Conservation (phyloP, 2,113 vertebrate species). For the Petrocephalus zakoni region DNA sequence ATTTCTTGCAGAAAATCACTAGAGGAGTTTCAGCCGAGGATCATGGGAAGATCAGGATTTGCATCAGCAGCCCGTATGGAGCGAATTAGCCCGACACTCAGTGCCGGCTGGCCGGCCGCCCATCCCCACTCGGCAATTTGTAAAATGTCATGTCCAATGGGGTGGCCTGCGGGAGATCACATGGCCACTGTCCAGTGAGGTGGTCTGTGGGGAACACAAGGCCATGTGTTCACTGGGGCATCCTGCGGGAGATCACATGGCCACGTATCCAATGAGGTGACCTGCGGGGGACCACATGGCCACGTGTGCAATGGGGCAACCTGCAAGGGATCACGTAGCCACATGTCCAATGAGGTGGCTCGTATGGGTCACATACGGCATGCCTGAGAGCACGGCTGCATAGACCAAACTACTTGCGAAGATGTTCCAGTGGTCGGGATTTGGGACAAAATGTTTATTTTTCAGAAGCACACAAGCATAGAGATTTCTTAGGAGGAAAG, state of each 20-base stretch:
- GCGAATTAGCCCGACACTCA: constrained; percentile 33
- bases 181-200: background rate
- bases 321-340: background rate
- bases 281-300: background rate
- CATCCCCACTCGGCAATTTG: constrained; percentile 31
- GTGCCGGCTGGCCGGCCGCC: background rate
- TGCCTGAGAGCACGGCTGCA: background rate
- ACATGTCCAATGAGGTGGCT: background rate
- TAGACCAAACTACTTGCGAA: background rate
- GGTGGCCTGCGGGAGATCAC: background rate
- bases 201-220: background rate
- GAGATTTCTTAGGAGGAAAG: background rate
- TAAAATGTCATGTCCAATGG: constrained; percentile 39
- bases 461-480: background rate
- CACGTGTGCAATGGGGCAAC: background rate
- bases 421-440: background rate
- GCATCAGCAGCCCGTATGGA: constrained; percentile 34
- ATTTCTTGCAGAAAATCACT: background rate
- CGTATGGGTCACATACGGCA: background rate
- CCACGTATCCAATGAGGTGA: too few species aligned
- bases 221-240: background rate
- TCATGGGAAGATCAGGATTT: background rate
- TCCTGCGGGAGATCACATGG: background rate
- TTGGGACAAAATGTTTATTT: background rate
- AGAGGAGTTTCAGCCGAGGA: background rate